Evolutionary conservation across 1,140 invertebrate species (phyloP).

Genomic region (Pseudomyrmex concolor): DNA sequence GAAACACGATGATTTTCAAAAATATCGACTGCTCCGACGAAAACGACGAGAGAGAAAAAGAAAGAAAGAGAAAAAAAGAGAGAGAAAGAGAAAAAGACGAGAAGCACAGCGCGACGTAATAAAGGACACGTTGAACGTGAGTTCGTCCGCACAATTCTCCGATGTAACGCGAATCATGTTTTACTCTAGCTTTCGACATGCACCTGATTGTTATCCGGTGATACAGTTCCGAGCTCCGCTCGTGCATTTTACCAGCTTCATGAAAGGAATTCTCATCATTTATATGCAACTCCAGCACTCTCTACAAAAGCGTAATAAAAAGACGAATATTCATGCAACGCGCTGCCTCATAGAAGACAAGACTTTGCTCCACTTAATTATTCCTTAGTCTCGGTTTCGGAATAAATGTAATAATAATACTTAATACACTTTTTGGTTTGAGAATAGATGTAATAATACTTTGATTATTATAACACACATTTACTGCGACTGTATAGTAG

Average conservation of each 20-base stretch:
- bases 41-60: neutral
- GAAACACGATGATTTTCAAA: neutral
- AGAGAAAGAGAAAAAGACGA: neutral
- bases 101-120: neutral
- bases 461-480: neutral
- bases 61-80: neutral
- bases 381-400: neutral
- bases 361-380: constrained; percentile 13
- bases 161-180: neutral
- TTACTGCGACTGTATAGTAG: neutral
- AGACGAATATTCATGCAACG: neutral
- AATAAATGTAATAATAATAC: too few relatives aligned
- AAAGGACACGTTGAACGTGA: constrained; percentile 1
- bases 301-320: constrained; percentile 8
- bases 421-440: too few relatives aligned
- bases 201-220: constrained; percentile 20
- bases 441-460: too few relatives aligned
- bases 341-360: neutral
- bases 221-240: neutral
- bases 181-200: neutral
- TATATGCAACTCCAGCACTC: constrained; percentile 4
- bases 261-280: neutral
- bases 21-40: neutral
- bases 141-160: too few relatives aligned
- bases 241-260: neutral